Evolutionary conservation across 2,888 invertebrate species (phyloP), one percentile per base, ranked within the genome.

Genomic region (Amphipyra berbera): DNA sequence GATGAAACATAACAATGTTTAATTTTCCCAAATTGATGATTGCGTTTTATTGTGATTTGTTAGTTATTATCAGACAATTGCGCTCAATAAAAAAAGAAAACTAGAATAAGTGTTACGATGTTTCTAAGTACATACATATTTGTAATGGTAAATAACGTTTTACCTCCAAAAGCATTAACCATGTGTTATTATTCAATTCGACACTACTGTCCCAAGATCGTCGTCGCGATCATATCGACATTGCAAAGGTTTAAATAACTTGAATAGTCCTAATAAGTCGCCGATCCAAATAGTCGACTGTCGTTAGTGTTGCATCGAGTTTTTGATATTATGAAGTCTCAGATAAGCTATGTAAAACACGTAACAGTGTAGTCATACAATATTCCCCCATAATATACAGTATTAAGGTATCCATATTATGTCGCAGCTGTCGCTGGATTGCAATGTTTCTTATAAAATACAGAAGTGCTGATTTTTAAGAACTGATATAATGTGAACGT

Each of bases 361-460:
- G 30, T 30, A 30, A 30, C 0, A 30, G 30, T 1, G 0, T 30
- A 4, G 30, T 30, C 30, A 90, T 76, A 59, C 37, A 72, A n/a
- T 67, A 53, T 56, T 56, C 21, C 21, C 21, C 21, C 53, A 56
- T 50, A 52, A 56, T 50, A 52, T 53, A 67, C 67, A 68, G 68
- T 73, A 68, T 68, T 68, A 67, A 67, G 68, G 33, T 53, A 53
- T 44, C 12, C 12, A 2, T 3, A 21, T 21, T 21, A 21, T 21
- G 21, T 21, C 21, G 21, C 21, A 21, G 3, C 21, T 21, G 21
- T 3, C 21, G 21, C 21, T 21, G 2, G 21, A 21, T 21, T 3
- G 21, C 21, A 21, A 21, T 21, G 21, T 1, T 21, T 21, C 21
- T 2, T 21, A 21, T 21, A 21, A 10, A 37, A 7, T 37, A 10